These are phyloP conservation scores for Saguinus imperator DNA, from an alignment of 2,113 vertebrate genomes.

Conservation along the genomic window DNA sequence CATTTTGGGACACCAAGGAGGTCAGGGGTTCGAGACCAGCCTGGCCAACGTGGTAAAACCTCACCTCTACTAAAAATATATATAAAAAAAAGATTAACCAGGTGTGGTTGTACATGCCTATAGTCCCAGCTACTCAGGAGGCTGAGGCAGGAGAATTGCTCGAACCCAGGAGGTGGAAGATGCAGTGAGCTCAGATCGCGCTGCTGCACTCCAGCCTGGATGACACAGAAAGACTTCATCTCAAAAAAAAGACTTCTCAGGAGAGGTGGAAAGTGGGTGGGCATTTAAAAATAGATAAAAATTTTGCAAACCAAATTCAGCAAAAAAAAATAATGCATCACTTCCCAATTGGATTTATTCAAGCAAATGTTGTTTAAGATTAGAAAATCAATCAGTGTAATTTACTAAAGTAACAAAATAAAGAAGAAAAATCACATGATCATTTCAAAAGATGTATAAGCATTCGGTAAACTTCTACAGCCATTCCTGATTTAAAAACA, in stretches of 20 bases:
- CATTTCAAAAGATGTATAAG: background rate
- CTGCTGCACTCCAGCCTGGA: too few species aligned
- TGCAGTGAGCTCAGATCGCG: too few species aligned
- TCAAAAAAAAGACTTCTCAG: background rate
- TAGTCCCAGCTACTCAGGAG: too few species aligned
- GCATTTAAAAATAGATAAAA: conserved; percentile 21
- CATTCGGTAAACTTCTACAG: background rate
- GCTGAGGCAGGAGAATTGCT: too few species aligned
- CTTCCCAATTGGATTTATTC: conserved; percentile 6
- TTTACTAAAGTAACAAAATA: background rate
- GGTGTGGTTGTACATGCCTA: fast-evolving
- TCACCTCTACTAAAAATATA: too few species aligned
- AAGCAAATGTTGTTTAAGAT: background rate
- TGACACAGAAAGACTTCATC: too few species aligned
- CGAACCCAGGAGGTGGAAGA: fast-evolving
- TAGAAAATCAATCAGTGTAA: background rate
- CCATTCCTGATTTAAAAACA: conserved; percentile 25
- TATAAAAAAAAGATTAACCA: too few species aligned
- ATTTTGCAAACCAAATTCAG: background rate
- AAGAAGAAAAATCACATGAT: background rate
- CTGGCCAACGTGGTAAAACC: too few species aligned
- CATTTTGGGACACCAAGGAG: too few species aligned
- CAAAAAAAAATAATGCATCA: background rate
- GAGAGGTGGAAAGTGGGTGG: background rate
- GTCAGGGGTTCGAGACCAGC: too few species aligned